Conservation (phyloP, 1,140 invertebrate genomes). For the Drosophila sulfurigaster region DNA sequence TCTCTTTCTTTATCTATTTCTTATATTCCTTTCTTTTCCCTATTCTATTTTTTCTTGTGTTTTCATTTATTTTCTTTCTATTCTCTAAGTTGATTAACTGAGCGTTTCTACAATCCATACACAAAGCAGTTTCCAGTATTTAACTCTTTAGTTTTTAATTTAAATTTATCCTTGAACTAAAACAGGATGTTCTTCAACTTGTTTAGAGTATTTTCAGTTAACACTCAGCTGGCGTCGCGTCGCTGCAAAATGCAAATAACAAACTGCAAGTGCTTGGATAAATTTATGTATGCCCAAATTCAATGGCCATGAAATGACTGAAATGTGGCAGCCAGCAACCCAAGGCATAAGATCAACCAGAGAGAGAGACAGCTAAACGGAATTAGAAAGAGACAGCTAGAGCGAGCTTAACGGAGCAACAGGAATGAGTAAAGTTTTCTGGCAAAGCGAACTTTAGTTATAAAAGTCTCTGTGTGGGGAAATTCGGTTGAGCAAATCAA, state of each 20-base stretch:
- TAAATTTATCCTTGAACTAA: no score
- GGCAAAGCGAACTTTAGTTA: conserved; percentile 4
- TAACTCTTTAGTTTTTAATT: no score
- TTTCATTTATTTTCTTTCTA: no score
- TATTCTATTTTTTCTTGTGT: no score
- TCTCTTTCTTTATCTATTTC: no score
- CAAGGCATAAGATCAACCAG: background rate
- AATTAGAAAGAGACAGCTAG: background rate
- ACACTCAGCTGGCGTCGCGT: no score
- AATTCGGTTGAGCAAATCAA: conserved; percentile 7
- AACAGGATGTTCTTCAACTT: no score
- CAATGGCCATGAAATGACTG: conserved; percentile 54
- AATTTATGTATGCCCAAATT: conserved; percentile 49
- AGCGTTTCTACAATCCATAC: no score
- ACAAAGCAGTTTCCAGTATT: no score
- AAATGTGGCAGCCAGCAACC: conserved; percentile 18
- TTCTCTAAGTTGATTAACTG: no score
- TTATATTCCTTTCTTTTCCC: no score
- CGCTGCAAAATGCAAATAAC: conserved; percentile 57
- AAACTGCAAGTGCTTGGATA: conserved; percentile 18
- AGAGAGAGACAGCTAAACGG: background rate
- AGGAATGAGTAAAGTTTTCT: conserved; percentile 14
- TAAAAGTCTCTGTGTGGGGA: background rate
- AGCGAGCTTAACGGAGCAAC: background rate
- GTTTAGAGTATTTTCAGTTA: no score